These are phyloP conservation scores for Coecobrya sp. DNA, from an alignment of 2,888 invertebrate species.

Conservation along the genomic window DNA sequence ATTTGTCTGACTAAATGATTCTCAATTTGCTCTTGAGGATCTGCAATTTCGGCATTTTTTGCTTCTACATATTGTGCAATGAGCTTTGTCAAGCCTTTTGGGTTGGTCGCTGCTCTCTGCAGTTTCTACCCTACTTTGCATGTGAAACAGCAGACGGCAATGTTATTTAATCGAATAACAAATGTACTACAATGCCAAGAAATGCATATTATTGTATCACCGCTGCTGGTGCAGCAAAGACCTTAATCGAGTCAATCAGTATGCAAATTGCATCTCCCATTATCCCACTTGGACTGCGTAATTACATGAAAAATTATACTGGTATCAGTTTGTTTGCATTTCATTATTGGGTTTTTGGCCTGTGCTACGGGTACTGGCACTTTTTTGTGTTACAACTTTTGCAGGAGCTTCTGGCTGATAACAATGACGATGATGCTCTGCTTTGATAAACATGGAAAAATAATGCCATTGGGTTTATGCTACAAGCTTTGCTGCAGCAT, in stretches of 20 bases:
- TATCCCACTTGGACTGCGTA: constrained; percentile 32
- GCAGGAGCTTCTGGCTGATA: background rate
- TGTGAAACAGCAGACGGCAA: background rate
- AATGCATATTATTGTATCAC: background rate
- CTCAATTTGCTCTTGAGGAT: too few species aligned
- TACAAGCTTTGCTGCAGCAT: background rate
- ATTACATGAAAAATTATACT: constrained; percentile 50
- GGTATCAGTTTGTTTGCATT: constrained; percentile 45
- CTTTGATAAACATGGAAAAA: constrained; percentile 30
- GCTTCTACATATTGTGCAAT: too few species aligned
- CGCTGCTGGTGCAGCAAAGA: background rate
- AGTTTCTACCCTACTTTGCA: too few species aligned
- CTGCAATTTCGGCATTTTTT: background rate
- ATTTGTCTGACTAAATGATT: too few species aligned
- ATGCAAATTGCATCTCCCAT: constrained; percentile 50
- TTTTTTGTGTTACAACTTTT: background rate
- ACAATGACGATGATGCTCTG: constrained; percentile 19
- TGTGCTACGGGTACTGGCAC: too few species aligned
- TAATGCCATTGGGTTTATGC: background rate
- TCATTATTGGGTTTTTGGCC: constrained; percentile 29
- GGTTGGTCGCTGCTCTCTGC: too few species aligned
- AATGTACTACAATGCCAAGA: background rate
- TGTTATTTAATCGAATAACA: constrained; percentile 17
- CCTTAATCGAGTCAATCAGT: constrained; percentile 48
- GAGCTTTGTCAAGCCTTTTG: too few species aligned